A percentile compares a stretch with the other conserved stretches of the same genome.
These are phyloP conservation scores for Beris morrisii DNA, from an alignment of 2,888 invertebrate species.

Conservation along the genomic window DNA sequence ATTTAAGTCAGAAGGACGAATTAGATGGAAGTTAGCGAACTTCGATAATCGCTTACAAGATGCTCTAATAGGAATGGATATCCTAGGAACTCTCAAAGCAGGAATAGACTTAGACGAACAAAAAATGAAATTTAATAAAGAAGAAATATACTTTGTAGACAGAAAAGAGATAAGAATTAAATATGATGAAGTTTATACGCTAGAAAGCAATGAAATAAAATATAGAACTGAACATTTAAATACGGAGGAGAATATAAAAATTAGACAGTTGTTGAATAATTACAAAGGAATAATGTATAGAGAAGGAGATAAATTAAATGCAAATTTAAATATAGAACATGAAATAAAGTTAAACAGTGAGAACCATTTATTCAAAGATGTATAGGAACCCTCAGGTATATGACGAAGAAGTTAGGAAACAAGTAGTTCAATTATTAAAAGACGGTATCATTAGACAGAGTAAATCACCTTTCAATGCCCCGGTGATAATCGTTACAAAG, in stretches of 20 bases:
- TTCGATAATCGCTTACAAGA: background rate
- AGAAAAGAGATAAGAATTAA: background rate
- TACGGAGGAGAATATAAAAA: background rate
- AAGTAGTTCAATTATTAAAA: slow-evolving; percentile 40
- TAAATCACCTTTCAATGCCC: slow-evolving; percentile 34
- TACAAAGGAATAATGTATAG: slow-evolving; percentile 11
- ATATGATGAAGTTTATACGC: slow-evolving; percentile 5
- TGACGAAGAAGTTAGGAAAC: slow-evolving; percentile 36
- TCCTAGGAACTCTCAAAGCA: slow-evolving; percentile 1
- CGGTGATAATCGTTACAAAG: slow-evolving; percentile 42
- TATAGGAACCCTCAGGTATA: slow-evolving; percentile 43
- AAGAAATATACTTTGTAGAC: background rate
- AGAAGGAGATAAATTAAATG: slow-evolving; percentile 11
- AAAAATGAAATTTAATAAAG: background rate
- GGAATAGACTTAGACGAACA: background rate
- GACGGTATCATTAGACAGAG: slow-evolving; percentile 41
- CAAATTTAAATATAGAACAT: slow-evolving; percentile 19
- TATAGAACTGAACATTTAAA: slow-evolving; percentile 25
- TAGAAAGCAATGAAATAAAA: slow-evolving; percentile 10
- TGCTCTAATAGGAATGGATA: slow-evolving; percentile 12
- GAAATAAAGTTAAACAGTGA: slow-evolving; percentile 23
- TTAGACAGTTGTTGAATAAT: slow-evolving; percentile 3
- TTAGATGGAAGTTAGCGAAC: background rate
- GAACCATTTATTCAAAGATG: slow-evolving; percentile 12
- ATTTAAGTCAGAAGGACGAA: background rate